Conservation (phyloP, 2,113 vertebrate genomes). For the Cervus canadensis region DNA sequence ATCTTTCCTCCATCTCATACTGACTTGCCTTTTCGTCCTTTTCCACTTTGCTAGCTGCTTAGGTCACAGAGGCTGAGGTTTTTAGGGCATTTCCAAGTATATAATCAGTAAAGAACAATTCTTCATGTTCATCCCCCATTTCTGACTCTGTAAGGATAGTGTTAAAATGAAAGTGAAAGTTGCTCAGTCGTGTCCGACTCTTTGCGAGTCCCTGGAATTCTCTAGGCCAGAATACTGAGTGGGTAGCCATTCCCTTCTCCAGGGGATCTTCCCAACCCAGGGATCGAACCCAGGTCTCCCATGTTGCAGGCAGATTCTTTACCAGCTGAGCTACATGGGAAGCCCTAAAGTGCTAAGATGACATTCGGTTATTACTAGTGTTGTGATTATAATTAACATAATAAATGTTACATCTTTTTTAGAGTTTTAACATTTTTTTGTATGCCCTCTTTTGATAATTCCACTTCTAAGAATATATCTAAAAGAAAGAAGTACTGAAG, state of each 20-base stretch:
- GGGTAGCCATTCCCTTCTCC: not conserved
- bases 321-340: not conserved
- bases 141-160: not conserved
- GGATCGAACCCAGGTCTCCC: not conserved
- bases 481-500: not conserved
- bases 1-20: not conserved
- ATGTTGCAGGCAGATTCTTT: not conserved
- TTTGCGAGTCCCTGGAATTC: not conserved
- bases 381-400: not conserved
- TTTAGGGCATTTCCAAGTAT: not conserved
- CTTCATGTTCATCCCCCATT: not conserved
- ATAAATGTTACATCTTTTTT: not conserved
- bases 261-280: not conserved
- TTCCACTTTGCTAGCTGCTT: not conserved
- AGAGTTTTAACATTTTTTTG: not conserved
- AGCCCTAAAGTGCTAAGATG: not conserved
- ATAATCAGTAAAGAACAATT: not conserved
- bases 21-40: not conserved
- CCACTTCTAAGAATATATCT: not conserved
- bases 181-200: not conserved
- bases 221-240: not conserved
- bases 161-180: not conserved
- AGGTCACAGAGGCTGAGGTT: not conserved
- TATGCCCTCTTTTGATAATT: not conserved
- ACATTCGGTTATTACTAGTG: not conserved